Evolutionary conservation across 2,113 vertebrate species (phyloP).

Genomic region (Rhinoptilus africanus): DNA sequence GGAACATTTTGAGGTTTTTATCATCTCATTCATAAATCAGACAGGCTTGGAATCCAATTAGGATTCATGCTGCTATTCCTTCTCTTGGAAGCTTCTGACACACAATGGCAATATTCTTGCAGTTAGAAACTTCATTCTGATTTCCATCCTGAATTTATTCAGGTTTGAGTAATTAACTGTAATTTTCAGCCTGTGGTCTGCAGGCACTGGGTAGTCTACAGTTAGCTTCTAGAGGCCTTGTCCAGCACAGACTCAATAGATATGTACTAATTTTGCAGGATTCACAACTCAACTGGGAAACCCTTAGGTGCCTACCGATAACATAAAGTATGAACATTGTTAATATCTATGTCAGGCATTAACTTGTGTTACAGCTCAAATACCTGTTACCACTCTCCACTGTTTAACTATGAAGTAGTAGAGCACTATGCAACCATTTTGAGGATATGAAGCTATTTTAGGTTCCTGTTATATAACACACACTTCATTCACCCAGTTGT

Average conservation of each 20-base stretch:
- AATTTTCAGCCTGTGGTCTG: neutral
- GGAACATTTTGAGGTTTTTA: neutral
- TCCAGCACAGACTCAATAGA: neutral
- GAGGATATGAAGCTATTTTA: neutral
- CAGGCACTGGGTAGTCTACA: neutral
- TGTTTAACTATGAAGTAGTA: accelerated
- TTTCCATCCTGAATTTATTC: neutral
- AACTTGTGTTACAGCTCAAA: neutral
- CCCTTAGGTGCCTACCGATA: neutral
- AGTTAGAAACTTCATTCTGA: neutral
- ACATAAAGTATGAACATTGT: neutral
- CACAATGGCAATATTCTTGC: neutral
- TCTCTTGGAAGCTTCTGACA: neutral
- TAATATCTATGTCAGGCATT: neutral
- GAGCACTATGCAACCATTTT: accelerated
- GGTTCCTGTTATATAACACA: neutral
- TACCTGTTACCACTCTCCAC: neutral
- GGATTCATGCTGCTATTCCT: neutral
- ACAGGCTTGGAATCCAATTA: neutral
- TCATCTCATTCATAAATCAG: neutral
- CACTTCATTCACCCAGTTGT: neutral
- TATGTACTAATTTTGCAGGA: neutral
- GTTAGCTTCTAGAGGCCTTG: neutral
- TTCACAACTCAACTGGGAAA: neutral
- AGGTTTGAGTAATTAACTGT: neutral